Base-by-base conservation (phyloP, 2,888 invertebrate genomes). In the Teleiodes luculella region DNA sequence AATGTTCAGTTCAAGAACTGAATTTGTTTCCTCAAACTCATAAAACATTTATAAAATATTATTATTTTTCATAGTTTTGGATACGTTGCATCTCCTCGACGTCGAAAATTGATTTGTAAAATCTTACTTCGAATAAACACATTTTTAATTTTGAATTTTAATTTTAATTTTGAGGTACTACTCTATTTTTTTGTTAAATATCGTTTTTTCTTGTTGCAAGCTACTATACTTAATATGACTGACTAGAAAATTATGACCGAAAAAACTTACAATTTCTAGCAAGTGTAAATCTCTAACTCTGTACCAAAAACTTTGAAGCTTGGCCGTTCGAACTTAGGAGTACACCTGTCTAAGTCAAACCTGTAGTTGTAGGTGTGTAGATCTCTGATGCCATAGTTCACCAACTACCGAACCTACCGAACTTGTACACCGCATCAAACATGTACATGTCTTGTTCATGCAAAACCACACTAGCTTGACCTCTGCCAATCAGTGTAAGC, bases 381-480 rank as follows among this genome's bases (percentile, higher is more conserved):
- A 53, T 37, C 48, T 39, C 49, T 14, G 33, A 51, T 41, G 51
- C 33, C 49, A 43, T 54, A 54, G 54, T 49, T 50, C 36, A 28
- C 30, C 24, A 54, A 49, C 54, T 54, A 50, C n/a, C n/a, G n/a
- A 43, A 50, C 35, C 49, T 50, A 43, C 54, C 35, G 20, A 45
- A 41, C 35, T 45, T 52, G 52, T 30, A 53, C 31, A 51, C 28
- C 41, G 30, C 46, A 55, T 47, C 46, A 54, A 43, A 43, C 54
- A 54, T 36, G 30, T 45, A 54, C 54, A 41, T 50, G 36, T 30
- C 37, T 49, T 48, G 48, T 48, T 48, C 43, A 31, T 16, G 28
- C 28, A 52, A 30, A 20, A 36, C 54, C 54, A 50, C n/a, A 13
- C 24, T 24, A 28, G 28, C 11, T 4, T 43, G 54, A 43, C 45